phyloP scores from a whole-genome alignment of 2,797 vertebrate genomes.

The Hydrolagus colliei region DNA sequence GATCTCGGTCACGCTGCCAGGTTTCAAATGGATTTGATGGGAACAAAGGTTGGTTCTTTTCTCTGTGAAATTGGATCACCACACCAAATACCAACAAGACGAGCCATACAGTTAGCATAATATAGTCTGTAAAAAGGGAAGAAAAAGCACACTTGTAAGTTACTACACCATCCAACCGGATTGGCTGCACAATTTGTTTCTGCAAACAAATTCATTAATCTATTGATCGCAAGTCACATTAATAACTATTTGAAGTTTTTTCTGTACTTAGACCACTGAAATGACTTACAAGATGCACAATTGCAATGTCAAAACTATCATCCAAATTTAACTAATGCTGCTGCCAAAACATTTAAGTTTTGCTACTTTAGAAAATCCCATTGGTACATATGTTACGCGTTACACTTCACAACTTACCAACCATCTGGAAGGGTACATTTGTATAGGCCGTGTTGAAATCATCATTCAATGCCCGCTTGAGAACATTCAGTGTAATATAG shows the following conservation, averaged over 20 bases:
- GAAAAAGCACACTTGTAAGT: not conserved
- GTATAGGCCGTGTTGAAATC: slow-evolving; percentile 68
- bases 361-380: no score
- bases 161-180: not conserved
- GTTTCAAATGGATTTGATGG: slow-evolving; percentile 80
- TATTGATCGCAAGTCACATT: no score
- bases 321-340: no score
- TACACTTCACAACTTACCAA: slow-evolving; percentile 62
- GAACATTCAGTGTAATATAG: slow-evolving; percentile 76
- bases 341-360: no score
- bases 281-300: no score
- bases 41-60: slow-evolving; percentile 67
- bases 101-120: slow-evolving; percentile 73
- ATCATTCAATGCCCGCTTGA: slow-evolving; percentile 73
- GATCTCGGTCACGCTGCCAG: slow-evolving; percentile 79
- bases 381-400: no score
- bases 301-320: no score
- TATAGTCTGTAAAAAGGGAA: slow-evolving; percentile 60
- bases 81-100: slow-evolving; percentile 70
- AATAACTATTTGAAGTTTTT: no score
- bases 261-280: no score
- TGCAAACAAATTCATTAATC: no score
- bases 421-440: slow-evolving; percentile 71
- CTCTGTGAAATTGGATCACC: slow-evolving; percentile 71
- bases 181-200: no score